These are phyloP conservation scores for Poliocrania exsul DNA, from an alignment of 2,797 vertebrate genomes.

Conservation along the genomic window DNA sequence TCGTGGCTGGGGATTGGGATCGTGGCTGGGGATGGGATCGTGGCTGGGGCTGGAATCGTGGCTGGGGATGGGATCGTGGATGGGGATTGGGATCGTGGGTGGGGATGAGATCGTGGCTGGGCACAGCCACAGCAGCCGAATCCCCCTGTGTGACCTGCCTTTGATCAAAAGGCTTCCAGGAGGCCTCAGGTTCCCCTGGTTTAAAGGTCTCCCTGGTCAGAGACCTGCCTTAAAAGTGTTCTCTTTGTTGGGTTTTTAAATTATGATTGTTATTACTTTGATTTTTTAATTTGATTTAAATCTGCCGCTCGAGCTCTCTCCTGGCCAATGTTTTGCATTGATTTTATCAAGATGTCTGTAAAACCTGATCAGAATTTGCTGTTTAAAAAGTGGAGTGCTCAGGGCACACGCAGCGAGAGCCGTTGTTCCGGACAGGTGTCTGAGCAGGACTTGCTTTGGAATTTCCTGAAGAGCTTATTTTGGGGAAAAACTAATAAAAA, in stretches of 20 bases:
- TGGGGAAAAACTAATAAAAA: background rate
- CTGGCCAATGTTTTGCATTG: background rate
- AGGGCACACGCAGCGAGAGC: background rate
- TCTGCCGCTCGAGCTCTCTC: background rate
- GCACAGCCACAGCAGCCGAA: background rate
- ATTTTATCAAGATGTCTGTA: background rate
- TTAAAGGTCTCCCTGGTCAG: background rate
- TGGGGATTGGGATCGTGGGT: background rate
- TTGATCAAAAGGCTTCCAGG: background rate
- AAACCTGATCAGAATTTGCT: background rate
- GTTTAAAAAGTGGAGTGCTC: background rate
- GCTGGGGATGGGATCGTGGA: background rate
- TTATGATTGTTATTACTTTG: background rate
- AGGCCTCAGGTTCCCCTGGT: background rate
- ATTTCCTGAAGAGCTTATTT: background rate
- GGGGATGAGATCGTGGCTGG: background rate
- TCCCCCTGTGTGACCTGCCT: background rate
- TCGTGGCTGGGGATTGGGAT: background rate
- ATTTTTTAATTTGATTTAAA: background rate
- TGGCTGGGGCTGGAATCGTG: background rate
- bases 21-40: background rate
- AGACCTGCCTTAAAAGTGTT: background rate
- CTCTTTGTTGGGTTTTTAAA: background rate
- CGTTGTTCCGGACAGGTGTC: fast-evolving
- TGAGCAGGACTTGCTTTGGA: background rate